phyloP scores from a whole-genome alignment of 2,888 invertebrate species.

The Petrolisthes manimaculis region DNA sequence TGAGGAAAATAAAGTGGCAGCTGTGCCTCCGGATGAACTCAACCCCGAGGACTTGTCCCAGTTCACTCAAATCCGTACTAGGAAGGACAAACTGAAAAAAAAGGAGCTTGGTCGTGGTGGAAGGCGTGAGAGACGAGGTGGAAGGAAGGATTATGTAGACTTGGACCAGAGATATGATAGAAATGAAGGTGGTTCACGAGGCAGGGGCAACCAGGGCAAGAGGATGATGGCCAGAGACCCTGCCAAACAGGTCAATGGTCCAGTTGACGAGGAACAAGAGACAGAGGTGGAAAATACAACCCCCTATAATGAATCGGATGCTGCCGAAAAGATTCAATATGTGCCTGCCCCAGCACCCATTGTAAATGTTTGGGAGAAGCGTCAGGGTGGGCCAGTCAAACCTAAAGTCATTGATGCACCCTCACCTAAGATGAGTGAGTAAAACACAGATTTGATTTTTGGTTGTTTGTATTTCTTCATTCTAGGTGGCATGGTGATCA shows the following conservation, averaged over 20 bases:
- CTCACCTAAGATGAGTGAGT: conserved; percentile 15
- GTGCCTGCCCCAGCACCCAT: conserved; percentile 56
- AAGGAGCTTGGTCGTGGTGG: conserved; percentile 20
- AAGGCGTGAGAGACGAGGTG: conserved; percentile 32
- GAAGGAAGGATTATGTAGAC: conserved; percentile 32
- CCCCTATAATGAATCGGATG: conserved; percentile 5
- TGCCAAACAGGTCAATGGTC: conserved; percentile 9
- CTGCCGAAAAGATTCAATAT: conserved; percentile 49
- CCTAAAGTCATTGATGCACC: not conserved
- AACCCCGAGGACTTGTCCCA: conserved; percentile 56
- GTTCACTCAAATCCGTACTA: conserved; percentile 54
- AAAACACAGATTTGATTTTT: not conserved
- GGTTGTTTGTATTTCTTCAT: not conserved
- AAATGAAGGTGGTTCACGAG: conserved; percentile 29
- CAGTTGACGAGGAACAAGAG: conserved; percentile 29
- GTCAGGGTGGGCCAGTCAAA: conserved; percentile 22
- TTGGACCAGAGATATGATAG: conserved; percentile 33
- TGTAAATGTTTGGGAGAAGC: conserved; percentile 61
- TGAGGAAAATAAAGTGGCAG: conserved; percentile 27
- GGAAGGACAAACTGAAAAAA: conserved; percentile 39
- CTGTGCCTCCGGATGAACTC: conserved; percentile 30
- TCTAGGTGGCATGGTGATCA: no score
- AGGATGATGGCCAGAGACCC: not conserved
- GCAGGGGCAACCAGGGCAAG: not conserved
- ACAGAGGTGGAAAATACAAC: not conserved